These are phyloP conservation scores for Onychostruthus taczanowskii DNA, from an alignment of 2,113 vertebrate species.

Conservation along the genomic window DNA sequence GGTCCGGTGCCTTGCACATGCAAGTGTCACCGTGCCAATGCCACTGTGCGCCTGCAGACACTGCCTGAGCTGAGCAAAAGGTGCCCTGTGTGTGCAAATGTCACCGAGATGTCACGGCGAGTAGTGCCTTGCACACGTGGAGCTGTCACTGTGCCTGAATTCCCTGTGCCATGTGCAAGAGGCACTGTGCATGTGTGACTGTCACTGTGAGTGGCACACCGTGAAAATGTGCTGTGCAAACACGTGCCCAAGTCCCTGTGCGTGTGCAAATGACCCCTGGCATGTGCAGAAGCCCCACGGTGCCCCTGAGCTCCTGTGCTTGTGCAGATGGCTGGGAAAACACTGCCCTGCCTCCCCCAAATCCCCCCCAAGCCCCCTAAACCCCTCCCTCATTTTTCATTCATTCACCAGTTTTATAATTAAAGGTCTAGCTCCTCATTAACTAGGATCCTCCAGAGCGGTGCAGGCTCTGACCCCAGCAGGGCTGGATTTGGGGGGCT, in stretches of 20 bases:
- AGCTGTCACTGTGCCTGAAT: not conserved
- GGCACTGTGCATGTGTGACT: not conserved
- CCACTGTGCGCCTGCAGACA: not conserved
- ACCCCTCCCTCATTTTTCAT: not conserved
- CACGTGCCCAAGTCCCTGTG: not conserved
- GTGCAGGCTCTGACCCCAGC: accelerated
- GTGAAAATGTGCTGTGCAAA: not conserved
- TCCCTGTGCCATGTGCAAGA: not conserved
- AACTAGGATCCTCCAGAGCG: not conserved
- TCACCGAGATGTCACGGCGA: not conserved
- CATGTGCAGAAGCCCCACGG: accelerated
- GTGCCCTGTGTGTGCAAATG: not conserved
- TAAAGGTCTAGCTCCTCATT: not conserved
- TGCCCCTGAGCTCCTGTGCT: not conserved
- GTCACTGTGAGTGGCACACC: not conserved
- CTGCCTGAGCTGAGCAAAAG: not conserved
- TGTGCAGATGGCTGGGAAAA: not conserved
- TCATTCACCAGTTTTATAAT: not conserved
- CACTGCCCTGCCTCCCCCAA: too few relatives aligned
- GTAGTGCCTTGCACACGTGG: not conserved
- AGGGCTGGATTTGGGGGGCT: not conserved
- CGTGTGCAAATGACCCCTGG: not conserved
- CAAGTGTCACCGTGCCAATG: not conserved
- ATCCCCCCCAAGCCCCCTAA: not conserved
- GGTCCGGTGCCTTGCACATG: not conserved